A percentile compares a stretch with the other conserved stretches of the same genome.
phyloP scores from a whole-genome alignment of 2,113 vertebrate species.

The Ictalurus punctatus region DNA sequence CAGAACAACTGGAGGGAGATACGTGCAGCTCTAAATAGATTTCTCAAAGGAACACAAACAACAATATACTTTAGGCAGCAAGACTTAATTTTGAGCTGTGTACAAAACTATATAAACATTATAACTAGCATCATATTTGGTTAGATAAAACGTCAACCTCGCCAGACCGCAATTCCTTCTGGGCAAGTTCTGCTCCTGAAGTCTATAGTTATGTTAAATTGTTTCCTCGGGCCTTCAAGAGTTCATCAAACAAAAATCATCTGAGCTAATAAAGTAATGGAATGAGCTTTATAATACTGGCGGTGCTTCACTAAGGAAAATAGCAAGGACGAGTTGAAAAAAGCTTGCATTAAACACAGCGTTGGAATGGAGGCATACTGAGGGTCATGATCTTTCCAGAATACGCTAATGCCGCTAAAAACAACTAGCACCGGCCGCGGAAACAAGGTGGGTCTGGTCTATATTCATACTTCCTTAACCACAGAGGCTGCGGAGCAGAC shows the following conservation, averaged over 20 bases:
- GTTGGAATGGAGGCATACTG: not conserved
- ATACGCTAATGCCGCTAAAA: constrained; percentile 11
- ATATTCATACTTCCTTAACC: not conserved
- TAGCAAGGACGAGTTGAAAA: not conserved
- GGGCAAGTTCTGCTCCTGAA: constrained; percentile 1
- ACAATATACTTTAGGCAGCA: not conserved
- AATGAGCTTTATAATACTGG: not conserved
- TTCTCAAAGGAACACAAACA: not conserved
- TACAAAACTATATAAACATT: not conserved
- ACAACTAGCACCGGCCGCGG: not conserved
- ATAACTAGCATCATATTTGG: not conserved
- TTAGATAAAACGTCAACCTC: not conserved
- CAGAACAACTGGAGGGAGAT: not conserved
- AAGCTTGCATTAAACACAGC: not conserved
- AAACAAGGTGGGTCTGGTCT: constrained; percentile 25
- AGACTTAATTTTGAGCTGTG: not conserved
- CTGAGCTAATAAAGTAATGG: not conserved
- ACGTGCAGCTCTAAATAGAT: not conserved
- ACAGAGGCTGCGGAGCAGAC: not conserved
- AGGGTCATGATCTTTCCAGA: not conserved
- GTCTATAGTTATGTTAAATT: not conserved
- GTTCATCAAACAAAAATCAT: not conserved
- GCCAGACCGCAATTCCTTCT: not conserved
- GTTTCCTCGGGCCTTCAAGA: not conserved
- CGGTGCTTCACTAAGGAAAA: not conserved